These are phyloP conservation scores for Plotosus lineatus DNA, from an alignment of 2,113 vertebrate genomes.

Conservation along the genomic window DNA sequence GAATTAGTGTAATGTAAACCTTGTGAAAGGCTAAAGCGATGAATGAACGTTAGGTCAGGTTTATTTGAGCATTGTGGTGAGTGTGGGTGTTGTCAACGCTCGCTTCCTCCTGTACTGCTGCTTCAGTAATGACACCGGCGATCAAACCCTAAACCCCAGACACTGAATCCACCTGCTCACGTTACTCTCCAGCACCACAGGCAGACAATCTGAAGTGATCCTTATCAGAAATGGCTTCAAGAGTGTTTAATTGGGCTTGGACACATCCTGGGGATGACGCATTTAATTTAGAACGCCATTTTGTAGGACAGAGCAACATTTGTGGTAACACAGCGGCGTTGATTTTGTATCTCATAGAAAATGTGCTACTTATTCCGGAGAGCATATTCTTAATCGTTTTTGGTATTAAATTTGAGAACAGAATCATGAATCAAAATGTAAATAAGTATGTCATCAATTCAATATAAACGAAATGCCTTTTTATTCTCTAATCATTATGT, in stretches of 20 bases:
- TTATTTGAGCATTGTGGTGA: slow-evolving; percentile 24
- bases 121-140: slow-evolving; percentile 62
- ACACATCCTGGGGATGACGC: neutral
- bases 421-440: neutral
- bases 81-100: slow-evolving; percentile 46
- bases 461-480: too few species aligned
- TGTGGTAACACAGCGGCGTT: neutral
- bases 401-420: neutral
- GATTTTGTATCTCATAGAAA: neutral
- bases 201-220: slow-evolving; percentile 44
- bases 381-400: neutral
- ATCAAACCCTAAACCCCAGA: slow-evolving; percentile 60
- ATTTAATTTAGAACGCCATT: neutral
- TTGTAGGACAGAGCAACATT: neutral
- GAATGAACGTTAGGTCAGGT: slow-evolving; percentile 37
- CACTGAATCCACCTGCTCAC: slow-evolving; percentile 69
- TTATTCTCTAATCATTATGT: too few species aligned
- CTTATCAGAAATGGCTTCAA: neutral
- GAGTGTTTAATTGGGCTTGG: neutral
- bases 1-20: slow-evolving; percentile 29
- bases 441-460: neutral
- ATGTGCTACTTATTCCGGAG: too few species aligned
- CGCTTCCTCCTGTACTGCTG: slow-evolving; percentile 47
- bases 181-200: slow-evolving; percentile 62
- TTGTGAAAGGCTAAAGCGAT: neutral